Percentiles rank a stretch among this genome's conserved stretches.
These are phyloP conservation scores for Semicossyphus pulcher DNA, from an alignment of 2,113 vertebrate species.

Conservation along the genomic window DNA sequence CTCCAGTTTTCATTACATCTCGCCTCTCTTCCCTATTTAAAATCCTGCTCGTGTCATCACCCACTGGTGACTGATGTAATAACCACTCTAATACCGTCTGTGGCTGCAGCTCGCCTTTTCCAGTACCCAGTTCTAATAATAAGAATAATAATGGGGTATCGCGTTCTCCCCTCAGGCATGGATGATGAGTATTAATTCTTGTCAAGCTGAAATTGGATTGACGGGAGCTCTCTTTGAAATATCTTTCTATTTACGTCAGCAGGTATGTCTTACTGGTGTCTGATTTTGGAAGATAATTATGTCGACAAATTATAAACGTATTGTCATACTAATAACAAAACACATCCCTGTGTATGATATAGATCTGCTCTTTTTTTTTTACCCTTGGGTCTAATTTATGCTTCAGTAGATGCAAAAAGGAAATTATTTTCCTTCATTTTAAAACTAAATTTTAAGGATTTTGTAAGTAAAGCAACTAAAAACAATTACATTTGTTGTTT, in stretches of 20 bases:
- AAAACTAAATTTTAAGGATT: no score
- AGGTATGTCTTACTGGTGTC: neutral
- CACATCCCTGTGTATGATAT: no score
- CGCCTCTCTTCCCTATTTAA: neutral
- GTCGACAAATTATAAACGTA: no score
- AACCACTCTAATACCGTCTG: neutral
- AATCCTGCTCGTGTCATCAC: neutral
- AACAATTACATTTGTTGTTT: no score
- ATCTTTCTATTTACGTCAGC: neutral
- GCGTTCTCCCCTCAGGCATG: neutral
- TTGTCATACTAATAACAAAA: no score
- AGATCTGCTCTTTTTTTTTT: no score
- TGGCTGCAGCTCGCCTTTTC: neutral
- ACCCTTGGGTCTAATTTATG: no score
- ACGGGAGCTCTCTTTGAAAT: neutral
- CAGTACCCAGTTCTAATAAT: neutral
- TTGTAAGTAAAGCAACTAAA: no score
- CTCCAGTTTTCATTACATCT: neutral
- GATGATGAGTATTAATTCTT: neutral
- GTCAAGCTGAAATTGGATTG: constrained; percentile 2
- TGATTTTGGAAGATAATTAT: neutral
- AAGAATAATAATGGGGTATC: neutral
- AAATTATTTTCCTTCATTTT: no score
- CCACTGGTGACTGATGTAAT: neutral
- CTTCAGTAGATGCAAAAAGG: no score